Percentiles rank a stretch among this genome's conserved stretches.
Conservation (phyloP, 1,140 invertebrate genomes). For the Drosophila hydei region DNA sequence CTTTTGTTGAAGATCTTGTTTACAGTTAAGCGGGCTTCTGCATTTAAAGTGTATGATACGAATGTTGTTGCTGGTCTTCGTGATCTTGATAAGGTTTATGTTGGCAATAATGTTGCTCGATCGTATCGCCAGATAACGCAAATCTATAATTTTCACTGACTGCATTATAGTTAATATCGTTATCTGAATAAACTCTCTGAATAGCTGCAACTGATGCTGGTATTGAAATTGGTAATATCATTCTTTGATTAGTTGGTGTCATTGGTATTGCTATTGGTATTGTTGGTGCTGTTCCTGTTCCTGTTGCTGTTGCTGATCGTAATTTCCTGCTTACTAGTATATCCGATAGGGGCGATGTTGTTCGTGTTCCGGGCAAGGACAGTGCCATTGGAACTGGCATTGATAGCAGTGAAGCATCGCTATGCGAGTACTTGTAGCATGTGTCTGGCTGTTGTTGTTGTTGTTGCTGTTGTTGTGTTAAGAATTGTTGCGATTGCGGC, state of each 20-base stretch:
- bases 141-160: slow-evolving; percentile 26
- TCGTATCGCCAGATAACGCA: slow-evolving; percentile 4
- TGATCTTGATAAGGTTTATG: slow-evolving; percentile 26
- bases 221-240: slow-evolving; percentile 68
- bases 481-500: slow-evolving; percentile 60
- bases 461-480: background rate
- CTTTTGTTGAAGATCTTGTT: slow-evolving; percentile 3
- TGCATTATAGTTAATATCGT: slow-evolving; percentile 64
- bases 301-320: slow-evolving; percentile 11
- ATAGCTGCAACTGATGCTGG: slow-evolving; percentile 64
- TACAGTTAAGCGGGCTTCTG: slow-evolving; percentile 26
- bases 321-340: slow-evolving; percentile 27
- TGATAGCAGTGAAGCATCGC: slow-evolving; percentile 16
- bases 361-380: slow-evolving; percentile 60
- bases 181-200: slow-evolving; percentile 71
- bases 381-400: slow-evolving; percentile 40
- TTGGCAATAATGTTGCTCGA: slow-evolving; percentile 20
- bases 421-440: slow-evolving; percentile 25
- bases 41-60: slow-evolving; percentile 66
- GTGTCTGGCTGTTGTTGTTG: slow-evolving; percentile 10
- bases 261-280: slow-evolving; percentile 41
- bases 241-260: slow-evolving; percentile 62
- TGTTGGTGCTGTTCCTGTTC: slow-evolving; percentile 16
- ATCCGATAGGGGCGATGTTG: slow-evolving; percentile 66
- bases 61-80: slow-evolving; percentile 54